phyloP scores from a whole-genome alignment of 2,888 invertebrate species.

The Atrina japonica region DNA sequence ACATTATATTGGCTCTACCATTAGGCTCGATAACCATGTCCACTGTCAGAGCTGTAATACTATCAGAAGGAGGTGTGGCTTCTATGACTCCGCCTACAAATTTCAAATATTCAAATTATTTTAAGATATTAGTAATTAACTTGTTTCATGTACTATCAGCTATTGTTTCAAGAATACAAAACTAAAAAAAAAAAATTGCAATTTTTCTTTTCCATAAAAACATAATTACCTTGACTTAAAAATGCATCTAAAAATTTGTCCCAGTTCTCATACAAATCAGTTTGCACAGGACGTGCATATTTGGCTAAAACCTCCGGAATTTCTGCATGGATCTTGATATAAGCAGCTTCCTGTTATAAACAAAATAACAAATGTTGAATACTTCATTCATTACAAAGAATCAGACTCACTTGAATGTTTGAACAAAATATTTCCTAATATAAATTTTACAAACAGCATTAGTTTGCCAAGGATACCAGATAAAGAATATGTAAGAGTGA shows the following conservation, averaged over 20 bases:
- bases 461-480: no score
- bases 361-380: slow-evolving; percentile 21
- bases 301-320: slow-evolving; percentile 74
- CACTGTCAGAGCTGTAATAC: slow-evolving; percentile 78
- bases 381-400: no score
- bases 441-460: no score
- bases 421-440: no score
- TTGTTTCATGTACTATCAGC: no score
- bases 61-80: slow-evolving; percentile 80
- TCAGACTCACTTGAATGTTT: no score
- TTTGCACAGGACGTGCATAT: slow-evolving; percentile 71
- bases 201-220: no score
- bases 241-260: slow-evolving; percentile 75
- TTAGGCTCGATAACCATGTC: slow-evolving; percentile 79
- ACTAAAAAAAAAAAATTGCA: no score
- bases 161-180: no score
- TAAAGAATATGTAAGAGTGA: no score
- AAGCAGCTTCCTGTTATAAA: slow-evolving; percentile 75
- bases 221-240: slow-evolving; percentile 76
- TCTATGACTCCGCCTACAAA: slow-evolving; percentile 80
- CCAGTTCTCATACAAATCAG: slow-evolving; percentile 75
- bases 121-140: no score
- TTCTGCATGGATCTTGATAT: slow-evolving; percentile 78
- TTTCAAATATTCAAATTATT: no score
- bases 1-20: slow-evolving; percentile 71